Percentiles rank a stretch among this genome's conserved stretches.
phyloP scores from a whole-genome alignment of 2,888 invertebrate species.

The Gymnoscelis rufifasciata region DNA sequence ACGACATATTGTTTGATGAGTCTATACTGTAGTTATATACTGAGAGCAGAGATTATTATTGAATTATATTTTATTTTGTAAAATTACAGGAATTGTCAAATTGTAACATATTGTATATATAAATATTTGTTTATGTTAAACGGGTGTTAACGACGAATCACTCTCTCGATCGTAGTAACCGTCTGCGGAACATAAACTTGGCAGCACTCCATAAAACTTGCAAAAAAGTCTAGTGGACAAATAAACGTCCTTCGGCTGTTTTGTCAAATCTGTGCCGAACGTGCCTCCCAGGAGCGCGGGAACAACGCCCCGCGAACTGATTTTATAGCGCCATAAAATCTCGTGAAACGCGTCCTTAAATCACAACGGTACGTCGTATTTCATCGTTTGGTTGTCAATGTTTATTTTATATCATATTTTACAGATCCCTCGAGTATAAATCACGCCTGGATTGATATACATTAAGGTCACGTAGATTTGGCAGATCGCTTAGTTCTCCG shows the following conservation, averaged over 20 bases:
- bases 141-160: conserved; percentile 43
- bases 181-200: conserved; percentile 69
- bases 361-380: conserved; percentile 75
- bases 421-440: conserved; percentile 75
- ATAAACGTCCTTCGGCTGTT: conserved; percentile 76
- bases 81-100: no score
- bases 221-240: conserved; percentile 70
- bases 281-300: conserved; percentile 47
- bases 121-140: no score
- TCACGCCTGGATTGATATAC: conserved; percentile 75
- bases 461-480: conserved; percentile 77
- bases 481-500: conserved; percentile 62
- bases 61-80: no score
- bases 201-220: conserved; percentile 74
- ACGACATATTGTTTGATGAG: no score
- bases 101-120: no score
- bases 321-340: conserved; percentile 78
- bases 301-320: conserved; percentile 61
- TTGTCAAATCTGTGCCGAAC: conserved; percentile 76
- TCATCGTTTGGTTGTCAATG: conserved; percentile 79
- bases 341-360: conserved; percentile 77
- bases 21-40: no score
- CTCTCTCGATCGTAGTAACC: conserved; percentile 54
- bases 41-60: no score
- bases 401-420: conserved; percentile 80